phyloP scores from a whole-genome alignment of 2,888 invertebrate genomes.

The Iselma pallidipennis region DNA sequence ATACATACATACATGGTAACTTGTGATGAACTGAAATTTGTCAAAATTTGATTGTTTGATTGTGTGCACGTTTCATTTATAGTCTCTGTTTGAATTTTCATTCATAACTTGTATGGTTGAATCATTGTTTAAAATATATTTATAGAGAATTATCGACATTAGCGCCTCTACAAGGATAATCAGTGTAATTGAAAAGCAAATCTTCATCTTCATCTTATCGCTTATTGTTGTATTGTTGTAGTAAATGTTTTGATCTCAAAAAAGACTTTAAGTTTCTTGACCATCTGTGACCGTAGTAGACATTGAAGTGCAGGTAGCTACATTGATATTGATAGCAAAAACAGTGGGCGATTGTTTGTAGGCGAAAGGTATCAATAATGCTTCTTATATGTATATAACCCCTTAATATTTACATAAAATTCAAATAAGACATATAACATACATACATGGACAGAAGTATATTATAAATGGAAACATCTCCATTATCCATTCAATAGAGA shows the following conservation, averaged over 20 bases:
- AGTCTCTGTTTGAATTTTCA: not conserved
- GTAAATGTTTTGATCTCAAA: no score
- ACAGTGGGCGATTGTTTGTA: constrained; percentile 19
- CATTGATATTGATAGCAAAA: constrained; percentile 18
- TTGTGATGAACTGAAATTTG: not conserved
- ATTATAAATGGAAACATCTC: constrained; percentile 26
- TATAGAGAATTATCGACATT: no score
- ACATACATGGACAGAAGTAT: constrained; percentile 11
- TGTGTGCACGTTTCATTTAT: not conserved
- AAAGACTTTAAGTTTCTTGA: no score
- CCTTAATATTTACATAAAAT: constrained; percentile 32
- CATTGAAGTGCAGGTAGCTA: not conserved
- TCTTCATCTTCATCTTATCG: no score
- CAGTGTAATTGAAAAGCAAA: no score
- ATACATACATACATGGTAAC: not conserved
- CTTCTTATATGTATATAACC: constrained; percentile 22
- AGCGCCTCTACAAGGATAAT: no score
- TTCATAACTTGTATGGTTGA: not conserved
- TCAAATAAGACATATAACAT: constrained; percentile 28
- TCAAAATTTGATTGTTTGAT: not conserved
- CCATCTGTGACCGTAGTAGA: no score
- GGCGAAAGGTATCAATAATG: constrained; percentile 27
- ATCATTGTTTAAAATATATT: no score
- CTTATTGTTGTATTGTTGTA: no score
- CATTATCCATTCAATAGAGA: constrained; percentile 8